A percentile compares a stretch with the other conserved stretches of the same genome.
phyloP scores from a whole-genome alignment of 2,888 invertebrate genomes.

The Lepidocyrtinus sp. region DNA sequence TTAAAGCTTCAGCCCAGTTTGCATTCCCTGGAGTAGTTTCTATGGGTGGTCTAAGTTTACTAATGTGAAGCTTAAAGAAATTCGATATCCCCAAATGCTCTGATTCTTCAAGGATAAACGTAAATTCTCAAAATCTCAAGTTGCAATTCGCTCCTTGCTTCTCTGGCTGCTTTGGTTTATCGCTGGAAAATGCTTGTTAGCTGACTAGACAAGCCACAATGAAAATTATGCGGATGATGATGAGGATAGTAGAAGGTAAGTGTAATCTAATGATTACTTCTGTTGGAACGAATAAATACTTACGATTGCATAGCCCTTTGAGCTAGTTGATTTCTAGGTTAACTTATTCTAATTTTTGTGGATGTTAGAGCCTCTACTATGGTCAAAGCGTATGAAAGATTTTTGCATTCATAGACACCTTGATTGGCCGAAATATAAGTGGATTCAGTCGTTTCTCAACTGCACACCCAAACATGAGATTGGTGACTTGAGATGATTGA shows the following conservation, averaged over 20 bases:
- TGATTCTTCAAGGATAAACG: too few species aligned
- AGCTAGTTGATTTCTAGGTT: not conserved
- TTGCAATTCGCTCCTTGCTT: too few species aligned
- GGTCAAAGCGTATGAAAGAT: slow-evolving; percentile 39
- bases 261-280: not conserved
- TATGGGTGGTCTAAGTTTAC: not conserved
- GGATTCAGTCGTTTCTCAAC: slow-evolving; percentile 31
- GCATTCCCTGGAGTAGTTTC: too few species aligned
- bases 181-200: too few species aligned
- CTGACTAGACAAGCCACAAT: too few species aligned
- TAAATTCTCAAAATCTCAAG: too few species aligned
- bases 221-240: not conserved
- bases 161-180: too few species aligned
- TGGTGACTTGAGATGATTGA: slow-evolving; percentile 20
- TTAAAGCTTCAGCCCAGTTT: not conserved
- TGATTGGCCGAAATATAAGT: slow-evolving; percentile 39
- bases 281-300: not conserved
- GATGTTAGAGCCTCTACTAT: slow-evolving; percentile 9
- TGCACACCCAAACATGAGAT: slow-evolving; percentile 31
- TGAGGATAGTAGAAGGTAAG: not conserved
- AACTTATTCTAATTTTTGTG: not conserved
- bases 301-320: not conserved
- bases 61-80: not conserved
- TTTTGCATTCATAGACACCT: not conserved
- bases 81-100: not conserved